These are phyloP conservation scores for Callyntrura guangdongensis DNA, from an alignment of 2,888 invertebrate genomes.

Conservation along the genomic window DNA sequence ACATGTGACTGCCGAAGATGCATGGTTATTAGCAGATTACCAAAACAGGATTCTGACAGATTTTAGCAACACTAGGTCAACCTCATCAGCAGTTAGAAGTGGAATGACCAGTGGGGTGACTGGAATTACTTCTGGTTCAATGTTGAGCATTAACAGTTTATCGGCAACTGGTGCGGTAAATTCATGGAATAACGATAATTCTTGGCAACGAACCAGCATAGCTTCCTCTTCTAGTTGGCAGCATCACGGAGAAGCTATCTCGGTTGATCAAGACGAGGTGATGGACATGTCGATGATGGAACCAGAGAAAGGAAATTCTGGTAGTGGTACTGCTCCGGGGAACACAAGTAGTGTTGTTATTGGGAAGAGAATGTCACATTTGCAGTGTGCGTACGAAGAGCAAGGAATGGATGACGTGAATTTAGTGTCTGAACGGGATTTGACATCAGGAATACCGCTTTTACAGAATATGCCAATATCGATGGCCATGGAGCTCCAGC, in stretches of 20 bases:
- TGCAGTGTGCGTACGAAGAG: slow-evolving; percentile 61
- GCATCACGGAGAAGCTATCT: slow-evolving; percentile 56
- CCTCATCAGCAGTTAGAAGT: slow-evolving; percentile 57
- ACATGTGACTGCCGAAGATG: slow-evolving; percentile 80
- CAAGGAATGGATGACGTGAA: slow-evolving; percentile 82
- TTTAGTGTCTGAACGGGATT: slow-evolving; percentile 79
- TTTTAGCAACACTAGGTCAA: slow-evolving; percentile 5
- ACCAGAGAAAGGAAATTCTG: slow-evolving; percentile 68
- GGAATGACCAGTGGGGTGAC: slow-evolving; percentile 57
- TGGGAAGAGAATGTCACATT: slow-evolving; percentile 61
- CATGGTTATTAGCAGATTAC: slow-evolving; percentile 81
- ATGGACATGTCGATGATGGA: slow-evolving; percentile 84
- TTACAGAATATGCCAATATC: slow-evolving; percentile 79
- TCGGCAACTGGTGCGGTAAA: slow-evolving; percentile 30
- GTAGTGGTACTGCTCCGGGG: not conserved
- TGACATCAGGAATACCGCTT: slow-evolving; percentile 80
- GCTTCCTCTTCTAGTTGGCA: slow-evolving; percentile 51
- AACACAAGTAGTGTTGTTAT: slow-evolving; percentile 54
- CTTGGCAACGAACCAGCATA: slow-evolving; percentile 54
- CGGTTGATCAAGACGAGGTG: slow-evolving; percentile 83
- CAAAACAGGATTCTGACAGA: slow-evolving; percentile 70
- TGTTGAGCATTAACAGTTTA: slow-evolving; percentile 63
- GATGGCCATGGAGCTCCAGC: slow-evolving; percentile 84
- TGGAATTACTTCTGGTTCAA: slow-evolving; percentile 45
- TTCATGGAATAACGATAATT: slow-evolving; percentile 60